A percentile compares a stretch with the other conserved stretches of the same genome.
Evolutionary conservation across 2,888 invertebrate species (phyloP).

Genomic region (Hypolimnas misippus): DNA sequence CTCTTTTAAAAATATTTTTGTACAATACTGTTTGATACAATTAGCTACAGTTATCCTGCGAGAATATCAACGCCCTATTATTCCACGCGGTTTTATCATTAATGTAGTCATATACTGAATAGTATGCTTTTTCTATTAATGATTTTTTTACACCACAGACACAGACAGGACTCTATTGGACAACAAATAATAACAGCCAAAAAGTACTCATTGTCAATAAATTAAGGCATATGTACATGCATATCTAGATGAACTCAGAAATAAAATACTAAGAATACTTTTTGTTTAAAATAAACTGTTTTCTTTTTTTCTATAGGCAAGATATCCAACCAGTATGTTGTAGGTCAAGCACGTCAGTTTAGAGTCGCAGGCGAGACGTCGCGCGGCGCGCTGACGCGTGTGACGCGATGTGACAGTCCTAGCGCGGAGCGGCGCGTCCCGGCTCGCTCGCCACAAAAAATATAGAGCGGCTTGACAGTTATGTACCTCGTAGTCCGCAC

Average conservation of each 20-base stretch:
- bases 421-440: conserved; percentile 11
- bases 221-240: too few relatives aligned
- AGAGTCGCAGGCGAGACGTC: neutral
- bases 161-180: too few relatives aligned
- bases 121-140: too few relatives aligned
- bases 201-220: neutral
- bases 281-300: neutral
- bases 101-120: too few relatives aligned
- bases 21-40: too few relatives aligned
- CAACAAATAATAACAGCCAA: neutral
- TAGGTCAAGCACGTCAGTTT: conserved; percentile 2
- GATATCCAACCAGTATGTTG: conserved; percentile 1
- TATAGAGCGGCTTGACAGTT: conserved; percentile 31
- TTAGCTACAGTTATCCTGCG: too few relatives aligned
- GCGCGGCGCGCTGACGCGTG: conserved; percentile 17
- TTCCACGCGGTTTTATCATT: too few relatives aligned
- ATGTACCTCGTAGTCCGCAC: conserved; percentile 16
- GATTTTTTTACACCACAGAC: too few relatives aligned
- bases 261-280: neutral
- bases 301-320: neutral
- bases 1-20: too few relatives aligned
- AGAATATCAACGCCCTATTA: too few relatives aligned
- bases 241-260: neutral
- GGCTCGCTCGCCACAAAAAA: conserved; percentile 19
- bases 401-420: conserved; percentile 21